Evolutionary conservation across 2,797 vertebrate species (phyloP).

Genomic region (Carcharodon carcharias): DNA sequence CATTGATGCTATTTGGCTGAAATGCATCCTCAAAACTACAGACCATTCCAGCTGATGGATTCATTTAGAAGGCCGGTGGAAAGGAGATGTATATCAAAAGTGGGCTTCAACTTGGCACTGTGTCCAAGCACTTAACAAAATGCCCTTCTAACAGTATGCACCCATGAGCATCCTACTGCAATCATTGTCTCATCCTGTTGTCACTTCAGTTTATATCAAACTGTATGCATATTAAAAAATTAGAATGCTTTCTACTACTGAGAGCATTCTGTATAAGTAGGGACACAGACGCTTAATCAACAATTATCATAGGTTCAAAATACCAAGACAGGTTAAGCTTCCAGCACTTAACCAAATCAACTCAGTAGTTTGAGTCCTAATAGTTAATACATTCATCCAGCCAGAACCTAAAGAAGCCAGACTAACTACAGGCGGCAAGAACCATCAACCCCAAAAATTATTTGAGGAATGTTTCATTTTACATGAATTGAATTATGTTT

Average conservation of each 20-base stretch:
- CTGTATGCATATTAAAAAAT: not conserved
- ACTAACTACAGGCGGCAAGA: not conserved
- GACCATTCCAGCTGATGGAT: not conserved
- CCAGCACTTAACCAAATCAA: not conserved
- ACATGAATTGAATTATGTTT: not conserved
- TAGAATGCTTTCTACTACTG: not conserved
- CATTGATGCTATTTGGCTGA: not conserved
- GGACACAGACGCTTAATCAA: not conserved
- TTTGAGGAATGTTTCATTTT: not conserved
- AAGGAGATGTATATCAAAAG: not conserved
- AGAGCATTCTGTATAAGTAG: not conserved
- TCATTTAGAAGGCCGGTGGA: not conserved
- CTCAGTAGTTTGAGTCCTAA: not conserved
- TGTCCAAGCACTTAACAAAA: not conserved
- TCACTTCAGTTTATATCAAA: constrained; percentile 20
- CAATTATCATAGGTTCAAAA: not conserved
- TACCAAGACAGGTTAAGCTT: not conserved
- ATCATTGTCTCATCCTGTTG: not conserved
- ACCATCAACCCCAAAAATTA: not conserved
- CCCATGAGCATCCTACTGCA: not conserved
- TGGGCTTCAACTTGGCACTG: not conserved
- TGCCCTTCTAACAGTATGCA: not conserved
- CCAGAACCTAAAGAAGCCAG: not conserved
- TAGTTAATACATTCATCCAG: not conserved
- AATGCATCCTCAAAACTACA: not conserved